These are phyloP conservation scores for Panurus biarmicus DNA, from an alignment of 2,113 vertebrate genomes.

Conservation along the genomic window DNA sequence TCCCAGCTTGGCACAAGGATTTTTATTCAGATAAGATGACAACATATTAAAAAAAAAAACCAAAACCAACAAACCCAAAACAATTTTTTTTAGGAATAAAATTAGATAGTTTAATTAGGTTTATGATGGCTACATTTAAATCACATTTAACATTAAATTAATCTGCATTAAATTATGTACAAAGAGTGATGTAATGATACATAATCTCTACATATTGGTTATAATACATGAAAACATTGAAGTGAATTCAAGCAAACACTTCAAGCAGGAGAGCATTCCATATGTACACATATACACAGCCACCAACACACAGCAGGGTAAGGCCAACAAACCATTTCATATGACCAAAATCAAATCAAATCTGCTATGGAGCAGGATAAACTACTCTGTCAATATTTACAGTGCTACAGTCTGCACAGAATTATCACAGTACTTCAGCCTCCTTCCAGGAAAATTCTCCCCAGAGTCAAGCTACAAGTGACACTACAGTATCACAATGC, in stretches of 20 bases:
- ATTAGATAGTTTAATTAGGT: slow-evolving; percentile 17
- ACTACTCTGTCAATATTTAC: neutral
- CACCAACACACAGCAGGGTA: neutral
- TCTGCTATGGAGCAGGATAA: neutral
- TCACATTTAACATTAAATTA: slow-evolving; percentile 29
- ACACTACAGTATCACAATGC: neutral
- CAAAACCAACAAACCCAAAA: too few species aligned
- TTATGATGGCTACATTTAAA: neutral
- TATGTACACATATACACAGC: neutral
- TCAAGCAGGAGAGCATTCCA: neutral
- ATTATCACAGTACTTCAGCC: neutral
- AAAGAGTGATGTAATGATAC: neutral
- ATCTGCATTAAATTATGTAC: slow-evolving; percentile 24
- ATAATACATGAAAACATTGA: neutral
- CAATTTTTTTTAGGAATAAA: neutral
- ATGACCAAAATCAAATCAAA: neutral
- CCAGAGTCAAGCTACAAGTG: neutral
- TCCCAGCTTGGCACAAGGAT: neutral
- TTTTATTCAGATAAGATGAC: neutral
- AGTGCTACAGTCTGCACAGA: neutral
- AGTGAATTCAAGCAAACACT: neutral
- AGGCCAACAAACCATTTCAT: neutral
- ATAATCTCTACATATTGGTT: neutral
- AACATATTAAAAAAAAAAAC: neutral
- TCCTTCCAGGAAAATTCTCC: neutral